phyloP scores from a whole-genome alignment of 2,113 vertebrate genomes.

The Speoplatyrhinus poulsoni region DNA sequence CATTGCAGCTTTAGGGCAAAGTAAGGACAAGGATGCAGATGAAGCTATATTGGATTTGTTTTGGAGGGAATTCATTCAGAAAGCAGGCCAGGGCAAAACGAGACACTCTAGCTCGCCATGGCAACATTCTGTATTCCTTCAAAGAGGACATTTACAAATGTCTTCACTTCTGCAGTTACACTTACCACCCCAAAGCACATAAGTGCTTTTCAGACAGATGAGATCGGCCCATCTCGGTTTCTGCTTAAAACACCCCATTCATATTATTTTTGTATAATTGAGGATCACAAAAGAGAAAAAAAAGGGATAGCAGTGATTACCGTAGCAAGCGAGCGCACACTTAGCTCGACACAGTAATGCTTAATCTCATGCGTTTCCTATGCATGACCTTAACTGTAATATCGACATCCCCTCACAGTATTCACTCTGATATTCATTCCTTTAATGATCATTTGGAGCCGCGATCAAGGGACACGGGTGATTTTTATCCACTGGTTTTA shows the following conservation, averaged over 20 bases:
- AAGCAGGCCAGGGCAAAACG: no score
- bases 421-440: constrained; percentile 51
- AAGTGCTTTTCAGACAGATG: constrained; percentile 23
- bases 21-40: no score
- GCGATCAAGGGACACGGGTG: constrained; percentile 47
- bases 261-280: constrained; percentile 45
- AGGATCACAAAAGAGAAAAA: constrained; percentile 31
- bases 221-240: constrained; percentile 38
- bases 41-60: no score
- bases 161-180: neutral
- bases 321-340: constrained; percentile 15
- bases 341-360: neutral
- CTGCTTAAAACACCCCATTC: constrained; percentile 18
- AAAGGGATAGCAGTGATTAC: constrained; percentile 15
- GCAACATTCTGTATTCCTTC: no score
- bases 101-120: no score
- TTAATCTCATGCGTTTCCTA: constrained; percentile 19
- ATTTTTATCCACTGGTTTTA: constrained; percentile 55
- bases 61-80: no score
- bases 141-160: no score
- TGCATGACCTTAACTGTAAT: constrained; percentile 42
- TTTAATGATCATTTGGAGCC: constrained; percentile 55
- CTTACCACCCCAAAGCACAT: constrained; percentile 25
- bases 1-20: no score
- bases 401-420: constrained; percentile 48